Percentiles rank a stretch among this genome's conserved stretches.
phyloP scores from a whole-genome alignment of 2,888 invertebrate species.

The Malthinus flaveolus region DNA sequence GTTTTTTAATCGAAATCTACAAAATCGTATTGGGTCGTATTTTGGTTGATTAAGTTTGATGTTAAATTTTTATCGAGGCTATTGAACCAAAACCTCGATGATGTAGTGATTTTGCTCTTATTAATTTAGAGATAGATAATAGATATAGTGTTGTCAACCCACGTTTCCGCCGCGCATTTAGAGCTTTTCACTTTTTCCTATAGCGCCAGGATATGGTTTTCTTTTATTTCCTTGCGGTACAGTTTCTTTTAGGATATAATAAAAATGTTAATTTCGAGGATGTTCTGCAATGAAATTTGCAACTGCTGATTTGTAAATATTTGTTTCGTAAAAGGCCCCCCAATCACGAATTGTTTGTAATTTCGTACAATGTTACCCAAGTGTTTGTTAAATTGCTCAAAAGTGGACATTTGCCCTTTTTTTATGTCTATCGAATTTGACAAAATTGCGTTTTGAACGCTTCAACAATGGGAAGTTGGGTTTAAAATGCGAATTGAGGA shows the following conservation, averaged over 20 bases:
- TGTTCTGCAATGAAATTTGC: background rate
- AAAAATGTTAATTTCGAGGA: no score
- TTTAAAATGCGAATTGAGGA: slow-evolving; percentile 8
- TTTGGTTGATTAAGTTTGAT: background rate
- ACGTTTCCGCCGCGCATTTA: no score
- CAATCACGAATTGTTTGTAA: background rate
- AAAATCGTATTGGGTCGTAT: background rate
- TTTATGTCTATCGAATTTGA: slow-evolving; percentile 4
- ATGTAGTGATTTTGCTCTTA: background rate
- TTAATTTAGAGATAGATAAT: no score
- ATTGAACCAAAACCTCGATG: background rate
- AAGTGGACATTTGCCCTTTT: slow-evolving; percentile 8
- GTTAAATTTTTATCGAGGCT: background rate
- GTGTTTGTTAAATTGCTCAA: slow-evolving; percentile 10
- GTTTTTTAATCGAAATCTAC: background rate
- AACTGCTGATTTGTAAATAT: slow-evolving; percentile 7
- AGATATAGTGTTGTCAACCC: no score
- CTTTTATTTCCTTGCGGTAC: no score
- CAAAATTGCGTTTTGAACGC: slow-evolving; percentile 16
- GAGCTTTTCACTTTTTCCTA: no score
- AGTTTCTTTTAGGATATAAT: no score
- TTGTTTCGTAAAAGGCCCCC: background rate
- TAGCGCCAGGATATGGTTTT: no score
- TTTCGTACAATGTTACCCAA: slow-evolving; percentile 5
- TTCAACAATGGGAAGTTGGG: slow-evolving; percentile 11